Evolutionary conservation across 2,888 invertebrate species (phyloP).

Genomic region (Penaeus monodon): DNA sequence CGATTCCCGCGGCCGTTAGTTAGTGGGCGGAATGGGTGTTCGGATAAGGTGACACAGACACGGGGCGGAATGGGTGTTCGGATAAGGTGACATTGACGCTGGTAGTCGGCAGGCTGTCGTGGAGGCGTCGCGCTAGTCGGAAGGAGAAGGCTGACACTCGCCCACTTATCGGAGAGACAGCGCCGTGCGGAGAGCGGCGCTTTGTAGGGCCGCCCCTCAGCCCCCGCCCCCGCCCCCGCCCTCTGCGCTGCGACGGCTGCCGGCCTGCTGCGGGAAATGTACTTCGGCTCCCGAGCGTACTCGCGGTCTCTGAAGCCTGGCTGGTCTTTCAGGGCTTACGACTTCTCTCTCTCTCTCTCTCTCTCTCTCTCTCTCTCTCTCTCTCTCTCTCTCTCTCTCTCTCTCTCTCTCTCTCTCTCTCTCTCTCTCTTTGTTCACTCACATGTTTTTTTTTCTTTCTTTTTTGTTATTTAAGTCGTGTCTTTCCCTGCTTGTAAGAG

Average conservation of each 20-base stretch:
- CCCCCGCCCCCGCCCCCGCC: not conserved
- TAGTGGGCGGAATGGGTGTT: too few species aligned
- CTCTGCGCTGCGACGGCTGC: not conserved
- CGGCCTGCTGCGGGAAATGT: not conserved
- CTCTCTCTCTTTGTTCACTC: not conserved
- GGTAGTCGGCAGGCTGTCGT: not conserved
- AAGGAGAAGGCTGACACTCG: not conserved
- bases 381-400: conserved; percentile 13
- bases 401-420: conserved; percentile 10
- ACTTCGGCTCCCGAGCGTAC: not conserved
- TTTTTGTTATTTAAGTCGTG: not conserved
- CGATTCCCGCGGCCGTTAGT: too few species aligned
- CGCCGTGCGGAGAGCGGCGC: not conserved
- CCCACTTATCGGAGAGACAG: not conserved
- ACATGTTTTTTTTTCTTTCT: not conserved
- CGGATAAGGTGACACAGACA: too few species aligned
- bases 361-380: conserved; percentile 6
- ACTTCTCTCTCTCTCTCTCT: not conserved
- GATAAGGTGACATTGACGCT: too few species aligned
- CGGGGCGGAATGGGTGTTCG: too few species aligned
- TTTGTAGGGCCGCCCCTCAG: not conserved
- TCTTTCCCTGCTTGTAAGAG: not conserved
- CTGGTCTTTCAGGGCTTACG: too few species aligned
- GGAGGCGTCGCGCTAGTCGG: not conserved
- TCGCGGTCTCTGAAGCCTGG: not conserved